Conservation (phyloP, 1,140 invertebrate species). For the Heliconius congener region DNA sequence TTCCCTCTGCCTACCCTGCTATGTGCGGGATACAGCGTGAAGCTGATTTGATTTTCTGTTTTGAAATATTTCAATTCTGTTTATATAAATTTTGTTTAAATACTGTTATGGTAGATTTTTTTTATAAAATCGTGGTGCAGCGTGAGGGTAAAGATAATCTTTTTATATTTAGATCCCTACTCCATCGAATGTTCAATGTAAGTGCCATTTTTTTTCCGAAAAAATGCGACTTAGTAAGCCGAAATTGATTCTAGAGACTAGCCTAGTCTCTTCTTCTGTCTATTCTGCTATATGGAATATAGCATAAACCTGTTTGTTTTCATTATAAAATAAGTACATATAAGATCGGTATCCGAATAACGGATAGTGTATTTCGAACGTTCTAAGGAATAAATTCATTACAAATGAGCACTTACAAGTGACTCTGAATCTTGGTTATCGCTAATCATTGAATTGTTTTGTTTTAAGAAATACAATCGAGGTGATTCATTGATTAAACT, state of each 20-base stretch:
- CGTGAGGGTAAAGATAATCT: background rate
- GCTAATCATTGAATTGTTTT: slow-evolving; percentile 3
- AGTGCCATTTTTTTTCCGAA: no score
- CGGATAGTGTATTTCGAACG: no score
- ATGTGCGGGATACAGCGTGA: no score
- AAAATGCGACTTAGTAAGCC: background rate
- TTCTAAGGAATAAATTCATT: background rate
- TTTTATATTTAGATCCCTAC: background rate
- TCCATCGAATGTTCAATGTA: background rate
- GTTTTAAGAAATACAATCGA: slow-evolving; percentile 2
- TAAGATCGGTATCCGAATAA: background rate
- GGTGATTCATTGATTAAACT: background rate
- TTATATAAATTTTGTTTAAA: no score
- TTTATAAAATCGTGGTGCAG: background rate
- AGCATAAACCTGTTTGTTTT: no score
- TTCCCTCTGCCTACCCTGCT: no score
- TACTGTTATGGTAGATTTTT: no score
- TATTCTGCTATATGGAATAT: no score
- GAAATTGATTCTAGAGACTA: background rate
- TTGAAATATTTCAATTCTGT: no score
- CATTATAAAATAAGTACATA: background rate
- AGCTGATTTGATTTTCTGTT: no score
- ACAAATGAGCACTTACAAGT: background rate
- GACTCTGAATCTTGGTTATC: background rate
- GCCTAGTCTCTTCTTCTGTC: background rate